A percentile compares a stretch with the other conserved stretches of the same genome.
Conservation (phyloP, 2,797 vertebrate genomes). For the Gymnopithys bicolor region DNA sequence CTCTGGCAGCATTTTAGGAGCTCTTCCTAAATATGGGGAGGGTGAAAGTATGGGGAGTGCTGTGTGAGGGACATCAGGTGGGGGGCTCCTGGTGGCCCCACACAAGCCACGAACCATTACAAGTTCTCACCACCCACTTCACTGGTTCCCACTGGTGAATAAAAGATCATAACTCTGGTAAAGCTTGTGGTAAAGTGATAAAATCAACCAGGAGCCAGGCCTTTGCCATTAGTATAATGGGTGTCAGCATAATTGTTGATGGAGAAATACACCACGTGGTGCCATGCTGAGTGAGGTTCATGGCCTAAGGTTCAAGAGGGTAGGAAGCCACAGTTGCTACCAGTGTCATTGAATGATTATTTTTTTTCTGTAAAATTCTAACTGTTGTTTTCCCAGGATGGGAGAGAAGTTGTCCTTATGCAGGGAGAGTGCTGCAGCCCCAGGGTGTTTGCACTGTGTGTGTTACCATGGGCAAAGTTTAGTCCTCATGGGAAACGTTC, state of each 20-base stretch:
- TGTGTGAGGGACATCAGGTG: not conserved
- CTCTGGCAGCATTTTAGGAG: not conserved
- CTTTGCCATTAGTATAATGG: not conserved
- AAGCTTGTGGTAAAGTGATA: not conserved
- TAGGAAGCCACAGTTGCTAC: not conserved
- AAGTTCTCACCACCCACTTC: not conserved
- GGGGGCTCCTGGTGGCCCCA: not conserved
- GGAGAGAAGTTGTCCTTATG: not conserved
- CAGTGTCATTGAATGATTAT: not conserved
- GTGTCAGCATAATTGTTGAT: not conserved
- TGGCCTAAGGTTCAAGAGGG: not conserved
- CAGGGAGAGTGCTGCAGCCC: not conserved
- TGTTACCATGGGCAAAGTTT: not conserved
- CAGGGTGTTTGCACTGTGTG: not conserved
- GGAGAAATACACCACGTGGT: not conserved
- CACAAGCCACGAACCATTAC: fast-evolving
- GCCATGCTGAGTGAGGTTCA: not conserved
- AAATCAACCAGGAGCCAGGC: not conserved
- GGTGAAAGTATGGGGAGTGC: not conserved
- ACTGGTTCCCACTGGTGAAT: not conserved
- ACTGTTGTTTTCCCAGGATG: not conserved
- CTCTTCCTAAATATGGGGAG: not conserved
- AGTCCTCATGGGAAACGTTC: not conserved
- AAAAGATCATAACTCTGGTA: not conserved
- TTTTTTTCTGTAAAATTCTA: not conserved